Percentiles rank a stretch among this genome's conserved stretches.
Evolutionary conservation across 2,888 invertebrate species (phyloP).

Genomic region (Pachydiplax longipennis): DNA sequence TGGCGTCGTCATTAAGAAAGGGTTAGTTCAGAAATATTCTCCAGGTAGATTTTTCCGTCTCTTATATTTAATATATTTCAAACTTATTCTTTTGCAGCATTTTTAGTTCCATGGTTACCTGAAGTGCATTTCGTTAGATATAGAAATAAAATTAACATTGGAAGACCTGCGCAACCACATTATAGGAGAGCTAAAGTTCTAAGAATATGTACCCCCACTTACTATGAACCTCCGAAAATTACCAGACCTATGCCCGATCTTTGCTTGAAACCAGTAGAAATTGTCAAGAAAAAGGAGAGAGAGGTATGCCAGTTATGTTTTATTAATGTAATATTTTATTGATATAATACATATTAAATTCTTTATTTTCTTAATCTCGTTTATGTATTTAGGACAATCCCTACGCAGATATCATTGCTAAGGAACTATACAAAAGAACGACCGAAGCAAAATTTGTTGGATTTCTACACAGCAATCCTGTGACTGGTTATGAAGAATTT

Average conservation of each 20-base stretch:
- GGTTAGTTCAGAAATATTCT: background rate
- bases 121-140: constrained; percentile 61
- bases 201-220: constrained; percentile 71
- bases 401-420: constrained; percentile 75
- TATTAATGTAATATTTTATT: background rate
- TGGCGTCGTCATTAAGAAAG: background rate
- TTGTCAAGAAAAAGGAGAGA: constrained; percentile 52
- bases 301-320: constrained; percentile 53
- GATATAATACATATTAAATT: background rate
- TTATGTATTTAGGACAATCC: constrained; percentile 65
- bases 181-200: constrained; percentile 72
- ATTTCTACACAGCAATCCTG: constrained; percentile 76
- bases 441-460: constrained; percentile 74
- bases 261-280: constrained; percentile 61
- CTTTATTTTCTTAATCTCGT: background rate
- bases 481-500: constrained; percentile 70
- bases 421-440: constrained; percentile 75
- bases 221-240: constrained; percentile 60
- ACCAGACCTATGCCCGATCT: constrained; percentile 61
- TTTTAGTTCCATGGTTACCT: constrained; percentile 54
- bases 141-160: constrained; percentile 79
- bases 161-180: constrained; percentile 74
- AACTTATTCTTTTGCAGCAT: constrained; percentile 53
- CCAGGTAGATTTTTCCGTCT: too few species aligned
- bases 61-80: background rate